These are phyloP conservation scores for Caenorhabditis imperialis DNA, from an alignment of 2,888 invertebrate genomes.

Conservation along the genomic window DNA sequence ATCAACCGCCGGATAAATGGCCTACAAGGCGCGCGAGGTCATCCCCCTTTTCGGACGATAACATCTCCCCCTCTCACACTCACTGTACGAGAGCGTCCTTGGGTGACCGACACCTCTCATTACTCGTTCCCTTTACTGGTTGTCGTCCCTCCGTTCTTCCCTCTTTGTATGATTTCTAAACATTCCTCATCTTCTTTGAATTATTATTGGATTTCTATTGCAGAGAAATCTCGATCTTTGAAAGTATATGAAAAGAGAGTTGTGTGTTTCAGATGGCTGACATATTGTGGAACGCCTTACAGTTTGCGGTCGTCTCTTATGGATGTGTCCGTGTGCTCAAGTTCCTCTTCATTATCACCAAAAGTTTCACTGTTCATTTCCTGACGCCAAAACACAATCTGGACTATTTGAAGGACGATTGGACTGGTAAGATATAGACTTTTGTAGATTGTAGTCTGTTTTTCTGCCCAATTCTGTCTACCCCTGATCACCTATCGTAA, in stretches of 20 bases:
- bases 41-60: constrained; percentile 23
- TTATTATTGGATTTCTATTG: no score
- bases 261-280: constrained; percentile 44
- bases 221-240: no score
- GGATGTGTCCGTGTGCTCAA: constrained; percentile 68
- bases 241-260: neutral
- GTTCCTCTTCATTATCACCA: constrained; percentile 64
- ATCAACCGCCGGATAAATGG: neutral
- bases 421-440: constrained; percentile 61
- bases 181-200: neutral
- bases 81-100: constrained; percentile 4
- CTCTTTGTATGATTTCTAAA: neutral
- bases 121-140: neutral
- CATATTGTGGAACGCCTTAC: constrained; percentile 21
- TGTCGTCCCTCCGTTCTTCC: neutral
- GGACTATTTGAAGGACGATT: constrained; percentile 58
- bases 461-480: no score
- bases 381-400: constrained; percentile 57
- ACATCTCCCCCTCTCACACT: constrained; percentile 4
- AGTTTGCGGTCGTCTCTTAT: constrained; percentile 58
- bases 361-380: constrained; percentile 58
- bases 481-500: no score
- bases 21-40: constrained; percentile 30
- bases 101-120: constrained; percentile 15
- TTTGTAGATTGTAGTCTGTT: no score